Percentiles rank a stretch among this genome's conserved stretches.
Conservation (phyloP, 1,140 invertebrate genomes). For the Euglossa dilemma region DNA sequence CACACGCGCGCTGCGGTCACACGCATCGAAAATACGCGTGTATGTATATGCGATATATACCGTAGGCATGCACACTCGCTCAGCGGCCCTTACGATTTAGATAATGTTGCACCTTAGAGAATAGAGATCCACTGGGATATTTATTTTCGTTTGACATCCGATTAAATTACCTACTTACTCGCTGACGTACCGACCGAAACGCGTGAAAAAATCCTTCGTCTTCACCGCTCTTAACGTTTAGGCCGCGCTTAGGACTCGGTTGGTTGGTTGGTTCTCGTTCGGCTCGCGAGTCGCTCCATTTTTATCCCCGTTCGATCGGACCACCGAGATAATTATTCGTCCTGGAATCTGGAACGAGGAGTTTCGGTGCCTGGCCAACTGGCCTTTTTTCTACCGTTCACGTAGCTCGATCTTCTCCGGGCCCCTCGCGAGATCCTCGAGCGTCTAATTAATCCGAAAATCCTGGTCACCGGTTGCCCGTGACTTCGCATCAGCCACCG, state of each 20-base stretch:
- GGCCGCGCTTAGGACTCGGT: constrained; percentile 67
- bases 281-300: background rate
- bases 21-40: constrained; percentile 55
- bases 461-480: background rate
- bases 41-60: constrained; percentile 54
- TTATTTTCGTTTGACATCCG: constrained; percentile 66
- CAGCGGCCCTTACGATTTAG: constrained; percentile 60
- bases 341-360: constrained; percentile 1
- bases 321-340: background rate
- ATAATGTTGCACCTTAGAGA: constrained; percentile 77
- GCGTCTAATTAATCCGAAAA: background rate
- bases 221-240: constrained; percentile 51
- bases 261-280: constrained; percentile 48
- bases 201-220: constrained; percentile 45
- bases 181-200: constrained; percentile 51
- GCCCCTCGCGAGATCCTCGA: background rate
- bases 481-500: too few species aligned
- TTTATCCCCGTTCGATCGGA: background rate
- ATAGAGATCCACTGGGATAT: constrained; percentile 74
- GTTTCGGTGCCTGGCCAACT: background rate
- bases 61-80: constrained; percentile 58
- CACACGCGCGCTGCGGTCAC: constrained; percentile 31
- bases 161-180: constrained; percentile 76
- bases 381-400: too few species aligned
- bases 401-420: background rate